Evolutionary conservation across 2,888 invertebrate genomes (phyloP), one percentile per base, ranked within the genome.

Genomic region (Cyaniris semiargus): DNA sequence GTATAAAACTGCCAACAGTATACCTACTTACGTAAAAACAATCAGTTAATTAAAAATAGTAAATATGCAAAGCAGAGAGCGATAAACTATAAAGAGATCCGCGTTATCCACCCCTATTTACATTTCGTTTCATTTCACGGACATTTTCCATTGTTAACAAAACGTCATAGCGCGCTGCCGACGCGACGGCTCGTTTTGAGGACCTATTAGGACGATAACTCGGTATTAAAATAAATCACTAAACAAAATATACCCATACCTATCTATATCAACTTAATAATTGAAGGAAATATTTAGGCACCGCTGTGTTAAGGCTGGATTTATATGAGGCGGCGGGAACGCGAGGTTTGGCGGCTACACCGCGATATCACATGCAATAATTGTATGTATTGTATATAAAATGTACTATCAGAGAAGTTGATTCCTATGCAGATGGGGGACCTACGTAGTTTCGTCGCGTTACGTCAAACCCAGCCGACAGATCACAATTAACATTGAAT

Each of bases 141-240:
- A 74, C 74, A 48, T 53, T 74, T 74, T 53, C 15, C 74, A 74
- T 74, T 74, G 74, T 74, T 48, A 74, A 74, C 48, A 74, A 53
- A 74, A 74, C 48, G 48, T 74, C 48, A 48, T 74, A 74, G 38
- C 21, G 31, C 74, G 48, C 72, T 44, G 44, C 21, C 53, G 8
- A 27, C 44, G 44, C 53, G 8, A 27, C 44, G 44, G 44, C 72
- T 44, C 53, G 44, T 31, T 72, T 78, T 78, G 78, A 85, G 83
- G 84, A 82, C 7, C 74, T 27, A 74, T 74, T 53, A 74, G 23
- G 88, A 88, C 88, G 89, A 90, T 90, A 74, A 72, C 44, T 72
- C 44, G 23, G 15, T 27, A 21, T 38, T 38, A 13, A 34, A 71
- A 71, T 21, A 38, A 71, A 71, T 71, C 18, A 38, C 48, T 1